These are phyloP conservation scores for Trichacis sp. DNA, from an alignment of 2,888 invertebrate species.

Conservation along the genomic window DNA sequence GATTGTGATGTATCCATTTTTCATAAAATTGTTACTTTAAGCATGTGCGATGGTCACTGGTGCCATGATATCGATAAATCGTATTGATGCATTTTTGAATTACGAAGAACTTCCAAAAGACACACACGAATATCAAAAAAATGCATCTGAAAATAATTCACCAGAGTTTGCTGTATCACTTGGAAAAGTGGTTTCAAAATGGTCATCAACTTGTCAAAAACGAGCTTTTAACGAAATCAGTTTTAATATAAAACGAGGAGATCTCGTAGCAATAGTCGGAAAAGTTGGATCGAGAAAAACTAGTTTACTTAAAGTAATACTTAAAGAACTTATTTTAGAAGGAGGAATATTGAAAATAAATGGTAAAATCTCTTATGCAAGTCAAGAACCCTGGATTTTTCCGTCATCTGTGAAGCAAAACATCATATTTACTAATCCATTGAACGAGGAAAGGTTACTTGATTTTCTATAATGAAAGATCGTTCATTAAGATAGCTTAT, in stretches of 20 bases:
- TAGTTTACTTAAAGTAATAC: slow-evolving; percentile 71
- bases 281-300: slow-evolving; percentile 78
- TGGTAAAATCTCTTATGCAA: slow-evolving; percentile 81
- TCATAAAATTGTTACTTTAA: neutral
- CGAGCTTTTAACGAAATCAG: slow-evolving; percentile 78
- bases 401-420: slow-evolving; percentile 77
- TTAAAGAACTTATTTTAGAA: slow-evolving; percentile 72
- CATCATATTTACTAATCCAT: slow-evolving; percentile 66
- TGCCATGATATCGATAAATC: slow-evolving; percentile 73
- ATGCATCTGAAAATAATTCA: neutral
- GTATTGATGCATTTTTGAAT: slow-evolving; percentile 64
- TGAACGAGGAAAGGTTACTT: slow-evolving; percentile 55
- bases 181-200: slow-evolving; percentile 76
- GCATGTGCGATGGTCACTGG: slow-evolving; percentile 69
- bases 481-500: too few relatives aligned
- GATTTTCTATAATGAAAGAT: neutral
- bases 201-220: slow-evolving; percentile 74
- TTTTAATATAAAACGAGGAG: slow-evolving; percentile 75
- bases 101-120: slow-evolving; percentile 40
- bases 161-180: slow-evolving; percentile 19
- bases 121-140: neutral
- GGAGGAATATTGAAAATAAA: slow-evolving; percentile 62
- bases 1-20: neutral
- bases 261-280: slow-evolving; percentile 75
- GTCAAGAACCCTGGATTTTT: slow-evolving; percentile 88